Evolutionary conservation across 2,797 vertebrate genomes (phyloP).

Genomic region (Xerus rutilus): DNA sequence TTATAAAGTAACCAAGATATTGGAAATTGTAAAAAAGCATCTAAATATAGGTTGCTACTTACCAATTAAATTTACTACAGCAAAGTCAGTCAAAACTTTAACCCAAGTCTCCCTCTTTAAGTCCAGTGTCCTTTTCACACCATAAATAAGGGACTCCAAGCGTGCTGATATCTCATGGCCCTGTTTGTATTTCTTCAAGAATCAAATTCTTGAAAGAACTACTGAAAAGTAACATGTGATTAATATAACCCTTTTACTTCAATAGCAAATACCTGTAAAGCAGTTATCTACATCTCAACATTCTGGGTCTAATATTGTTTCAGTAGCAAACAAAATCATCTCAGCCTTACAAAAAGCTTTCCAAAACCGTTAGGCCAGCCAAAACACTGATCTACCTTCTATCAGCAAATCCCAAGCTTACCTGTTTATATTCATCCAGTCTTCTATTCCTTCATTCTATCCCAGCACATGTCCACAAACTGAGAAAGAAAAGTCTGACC

Average conservation of each 20-base stretch:
- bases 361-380: conserved; percentile 2
- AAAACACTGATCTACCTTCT: conserved; percentile 20
- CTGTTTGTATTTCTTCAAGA: background rate
- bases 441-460: conserved; percentile 33
- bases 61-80: background rate
- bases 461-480: background rate
- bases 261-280: conserved; percentile 29
- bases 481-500: background rate
- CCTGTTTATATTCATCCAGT: background rate
- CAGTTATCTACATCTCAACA: background rate
- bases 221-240: background rate
- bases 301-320: background rate
- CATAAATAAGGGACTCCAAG: background rate
- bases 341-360: conserved; percentile 23
- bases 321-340: conserved; percentile 34
- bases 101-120: background rate
- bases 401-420: conserved; percentile 21
- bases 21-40: background rate
- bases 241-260: conserved; percentile 42
- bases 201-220: conserved; percentile 47
- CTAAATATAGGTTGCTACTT: background rate
- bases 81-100: background rate
- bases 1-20: conserved; percentile 33
- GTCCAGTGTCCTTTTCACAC: background rate
- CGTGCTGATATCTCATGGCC: background rate